These are phyloP conservation scores for Lipophrys pholis DNA, from an alignment of 2,113 vertebrate genomes.

Conservation along the genomic window DNA sequence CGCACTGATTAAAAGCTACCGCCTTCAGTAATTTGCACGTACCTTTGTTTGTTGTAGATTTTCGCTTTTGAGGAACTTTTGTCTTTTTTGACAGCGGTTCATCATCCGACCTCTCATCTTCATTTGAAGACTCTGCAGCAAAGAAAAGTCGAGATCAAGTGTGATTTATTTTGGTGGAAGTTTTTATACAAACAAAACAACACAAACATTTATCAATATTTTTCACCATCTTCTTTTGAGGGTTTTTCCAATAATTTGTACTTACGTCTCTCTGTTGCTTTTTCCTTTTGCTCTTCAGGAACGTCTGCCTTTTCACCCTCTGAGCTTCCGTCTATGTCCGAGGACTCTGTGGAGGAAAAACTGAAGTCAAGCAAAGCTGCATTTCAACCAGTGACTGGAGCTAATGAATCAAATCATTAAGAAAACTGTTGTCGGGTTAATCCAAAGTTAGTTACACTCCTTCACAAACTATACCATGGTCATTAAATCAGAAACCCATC, in stretches of 20 bases:
- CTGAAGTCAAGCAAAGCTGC: neutral
- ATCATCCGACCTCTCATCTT: conserved; percentile 49
- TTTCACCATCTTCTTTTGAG: too few species aligned
- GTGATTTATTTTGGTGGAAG: too few species aligned
- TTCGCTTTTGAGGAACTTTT: too few species aligned
- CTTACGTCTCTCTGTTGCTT: neutral
- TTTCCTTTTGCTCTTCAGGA: neutral
- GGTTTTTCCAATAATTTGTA: too few species aligned
- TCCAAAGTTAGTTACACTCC: too few species aligned
- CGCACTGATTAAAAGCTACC: too few species aligned
- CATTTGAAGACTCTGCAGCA: conserved; percentile 12
- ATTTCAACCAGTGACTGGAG: too few species aligned
- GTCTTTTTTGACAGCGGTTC: conserved; percentile 6
- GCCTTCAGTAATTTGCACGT: neutral
- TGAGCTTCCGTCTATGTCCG: conserved; percentile 43
- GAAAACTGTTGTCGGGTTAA: too few species aligned
- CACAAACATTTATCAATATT: too few species aligned
- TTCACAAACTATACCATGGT: too few species aligned
- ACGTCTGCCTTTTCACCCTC: conserved; percentile 27
- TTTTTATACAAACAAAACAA: too few species aligned
- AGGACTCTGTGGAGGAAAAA: conserved; percentile 5
- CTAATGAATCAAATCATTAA: too few species aligned
- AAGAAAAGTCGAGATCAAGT: neutral
- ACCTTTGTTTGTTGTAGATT: neutral
- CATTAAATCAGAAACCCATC: neutral